A percentile compares a stretch with the other conserved stretches of the same genome.
These are phyloP conservation scores for Podocnemis expansa DNA, from an alignment of 2,113 vertebrate genomes.

Conservation along the genomic window DNA sequence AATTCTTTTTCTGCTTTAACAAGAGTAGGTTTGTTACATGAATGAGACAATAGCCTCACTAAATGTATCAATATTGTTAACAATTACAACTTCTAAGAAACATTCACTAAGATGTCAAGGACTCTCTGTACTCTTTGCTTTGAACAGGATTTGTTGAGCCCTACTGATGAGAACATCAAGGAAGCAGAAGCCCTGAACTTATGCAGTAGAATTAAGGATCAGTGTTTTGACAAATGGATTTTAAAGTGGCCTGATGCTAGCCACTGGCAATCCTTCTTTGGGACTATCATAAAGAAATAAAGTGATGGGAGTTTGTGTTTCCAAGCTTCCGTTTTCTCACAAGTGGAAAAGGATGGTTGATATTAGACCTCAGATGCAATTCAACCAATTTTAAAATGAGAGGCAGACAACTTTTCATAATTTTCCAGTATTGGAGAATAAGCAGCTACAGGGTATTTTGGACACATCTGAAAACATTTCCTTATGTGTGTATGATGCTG, in stretches of 20 bases:
- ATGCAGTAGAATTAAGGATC: neutral
- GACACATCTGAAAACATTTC: neutral
- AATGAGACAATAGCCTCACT: slow-evolving; percentile 1
- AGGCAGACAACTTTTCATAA: neutral
- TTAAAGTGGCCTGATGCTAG: neutral
- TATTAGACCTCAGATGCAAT: neutral
- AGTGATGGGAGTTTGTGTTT: neutral
- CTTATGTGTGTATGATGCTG: neutral
- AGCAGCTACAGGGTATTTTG: neutral
- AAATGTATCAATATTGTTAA: slow-evolving; percentile 67
- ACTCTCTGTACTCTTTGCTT: slow-evolving; percentile 53
- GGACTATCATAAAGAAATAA: neutral
- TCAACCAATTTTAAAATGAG: neutral
- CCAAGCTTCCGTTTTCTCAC: neutral
- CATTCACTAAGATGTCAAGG: slow-evolving; percentile 30
- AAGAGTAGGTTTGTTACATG: slow-evolving; percentile 33
- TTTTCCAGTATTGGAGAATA: neutral
- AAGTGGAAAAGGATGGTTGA: neutral
- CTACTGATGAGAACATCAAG: neutral
- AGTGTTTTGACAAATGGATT: neutral
- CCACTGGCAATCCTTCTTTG: neutral
- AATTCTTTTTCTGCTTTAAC: slow-evolving; percentile 21
- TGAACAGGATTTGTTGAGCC: slow-evolving; percentile 52
- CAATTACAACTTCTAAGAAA: slow-evolving; percentile 52
- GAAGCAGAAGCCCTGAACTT: neutral